phyloP scores from a whole-genome alignment of 2,113 vertebrate species.

The Mesocricetus auratus region DNA sequence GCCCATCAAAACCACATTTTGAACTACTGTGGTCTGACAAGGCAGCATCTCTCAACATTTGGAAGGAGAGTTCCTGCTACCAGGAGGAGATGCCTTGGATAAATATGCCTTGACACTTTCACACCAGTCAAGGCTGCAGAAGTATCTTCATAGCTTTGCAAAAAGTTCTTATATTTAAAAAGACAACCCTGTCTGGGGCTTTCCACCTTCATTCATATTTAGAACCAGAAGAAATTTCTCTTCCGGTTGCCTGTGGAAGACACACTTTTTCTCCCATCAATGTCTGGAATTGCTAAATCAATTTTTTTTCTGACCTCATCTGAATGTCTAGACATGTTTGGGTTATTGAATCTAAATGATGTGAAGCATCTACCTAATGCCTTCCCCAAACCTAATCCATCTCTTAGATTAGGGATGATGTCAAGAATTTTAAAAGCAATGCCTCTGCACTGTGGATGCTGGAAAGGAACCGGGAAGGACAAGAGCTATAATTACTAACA shows the following conservation, averaged over 20 bases:
- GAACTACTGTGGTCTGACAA: neutral
- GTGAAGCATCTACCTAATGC: conserved; percentile 55
- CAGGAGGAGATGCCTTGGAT: conserved; percentile 15
- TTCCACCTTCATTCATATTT: conserved; percentile 67
- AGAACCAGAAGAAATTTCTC: conserved; percentile 55
- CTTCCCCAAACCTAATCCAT: conserved; percentile 61
- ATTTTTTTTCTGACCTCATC: conserved; percentile 67
- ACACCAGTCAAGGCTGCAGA: conserved; percentile 21
- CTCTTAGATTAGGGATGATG: conserved; percentile 50
- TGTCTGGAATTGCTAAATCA: conserved; percentile 71
- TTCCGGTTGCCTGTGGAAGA: conserved; percentile 46
- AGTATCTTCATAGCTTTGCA: conserved; percentile 60
- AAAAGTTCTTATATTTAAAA: conserved; percentile 52
- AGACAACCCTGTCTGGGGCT: conserved; percentile 17
- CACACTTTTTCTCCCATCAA: conserved; percentile 30
- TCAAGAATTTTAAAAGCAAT: conserved; percentile 36
- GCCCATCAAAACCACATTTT: neutral
- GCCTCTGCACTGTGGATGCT: neutral
- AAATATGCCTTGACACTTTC: conserved; percentile 29
- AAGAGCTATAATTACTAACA: neutral
- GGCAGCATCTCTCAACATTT: neutral
- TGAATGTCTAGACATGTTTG: conserved; percentile 80
- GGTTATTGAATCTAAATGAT: conserved; percentile 67
- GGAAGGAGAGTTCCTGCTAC: neutral
- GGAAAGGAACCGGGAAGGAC: neutral